phyloP scores from a whole-genome alignment of 1,140 invertebrate species.

The Dysdera silvatica region DNA sequence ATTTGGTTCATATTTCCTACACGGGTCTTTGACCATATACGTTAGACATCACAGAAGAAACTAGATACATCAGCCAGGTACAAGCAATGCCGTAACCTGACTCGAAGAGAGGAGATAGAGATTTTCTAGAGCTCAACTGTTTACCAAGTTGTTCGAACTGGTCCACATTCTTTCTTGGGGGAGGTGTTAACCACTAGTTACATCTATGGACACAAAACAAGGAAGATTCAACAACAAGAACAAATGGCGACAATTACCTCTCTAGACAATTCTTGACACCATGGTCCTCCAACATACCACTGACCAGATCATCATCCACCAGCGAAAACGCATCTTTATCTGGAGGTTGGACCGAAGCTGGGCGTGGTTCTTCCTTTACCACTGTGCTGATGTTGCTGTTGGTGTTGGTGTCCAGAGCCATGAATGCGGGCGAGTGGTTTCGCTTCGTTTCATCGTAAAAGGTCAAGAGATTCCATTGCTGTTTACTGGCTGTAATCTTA shows the following conservation, averaged over 20 bases:
- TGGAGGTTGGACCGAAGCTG: background rate
- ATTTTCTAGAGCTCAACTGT: too few relatives aligned
- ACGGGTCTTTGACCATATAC: too few relatives aligned
- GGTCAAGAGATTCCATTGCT: slow-evolving; percentile 23
- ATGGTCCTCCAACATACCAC: background rate
- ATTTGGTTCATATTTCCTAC: too few relatives aligned
- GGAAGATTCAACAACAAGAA: background rate
- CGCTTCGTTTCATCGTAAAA: slow-evolving; percentile 21
- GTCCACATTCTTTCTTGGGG: too few relatives aligned
- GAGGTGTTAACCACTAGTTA: too few relatives aligned
- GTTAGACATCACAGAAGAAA: too few relatives aligned
- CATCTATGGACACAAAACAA: background rate
- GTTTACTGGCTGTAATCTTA: too few relatives aligned
- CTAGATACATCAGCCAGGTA: too few relatives aligned
- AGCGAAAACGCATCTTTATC: background rate
- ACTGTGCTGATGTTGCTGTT: background rate
- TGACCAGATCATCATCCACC: background rate
- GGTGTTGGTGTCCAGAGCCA: background rate
- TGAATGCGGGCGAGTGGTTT: slow-evolving; percentile 19
- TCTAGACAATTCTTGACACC: slow-evolving; percentile 1
- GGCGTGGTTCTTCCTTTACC: background rate
- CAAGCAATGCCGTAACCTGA: too few relatives aligned
- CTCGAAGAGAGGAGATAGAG: too few relatives aligned
- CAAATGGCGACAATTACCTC: background rate
- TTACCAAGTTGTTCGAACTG: too few relatives aligned